Evolutionary conservation across 2,797 vertebrate genomes (phyloP).

Genomic region (Tenualosa thibaudeaui): DNA sequence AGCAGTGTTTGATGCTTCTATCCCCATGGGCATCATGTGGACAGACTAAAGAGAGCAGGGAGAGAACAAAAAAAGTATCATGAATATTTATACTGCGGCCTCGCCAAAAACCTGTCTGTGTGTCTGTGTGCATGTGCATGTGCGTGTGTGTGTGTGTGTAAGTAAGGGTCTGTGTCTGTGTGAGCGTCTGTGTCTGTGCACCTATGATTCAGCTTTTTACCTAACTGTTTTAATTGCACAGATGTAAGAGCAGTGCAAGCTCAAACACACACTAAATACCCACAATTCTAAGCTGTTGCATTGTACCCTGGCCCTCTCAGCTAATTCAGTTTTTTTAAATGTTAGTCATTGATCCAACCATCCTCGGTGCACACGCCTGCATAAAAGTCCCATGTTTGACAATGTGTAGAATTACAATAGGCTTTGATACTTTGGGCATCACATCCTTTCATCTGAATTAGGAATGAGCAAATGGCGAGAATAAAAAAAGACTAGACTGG

Average conservation of each 20-base stretch:
- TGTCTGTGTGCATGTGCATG: not conserved
- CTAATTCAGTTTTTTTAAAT: not conserved
- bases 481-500: not conserved
- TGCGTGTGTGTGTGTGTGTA: not conserved
- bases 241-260: not conserved
- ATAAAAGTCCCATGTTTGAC: not conserved
- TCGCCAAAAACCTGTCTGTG: not conserved
- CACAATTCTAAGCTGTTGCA: not conserved
- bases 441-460: not conserved
- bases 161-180: not conserved
- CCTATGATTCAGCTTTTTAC: not conserved
- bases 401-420: not conserved
- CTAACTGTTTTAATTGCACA: slow-evolving; percentile 10
- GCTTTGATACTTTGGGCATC: not conserved
- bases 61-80: slow-evolving; percentile 1
- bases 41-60: slow-evolving; percentile 14
- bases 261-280: not conserved
- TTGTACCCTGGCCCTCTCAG: not conserved
- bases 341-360: not conserved
- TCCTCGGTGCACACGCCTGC: too few species aligned
- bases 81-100: slow-evolving; percentile 39
- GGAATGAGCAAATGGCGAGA: not conserved
- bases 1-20: slow-evolving; percentile 35
- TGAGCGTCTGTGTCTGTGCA: not conserved
- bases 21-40: slow-evolving; percentile 34